A percentile compares a stretch with the other conserved stretches of the same genome.
Conservation (phyloP, 2,113 vertebrate species). For the Callaeas wilsoni region DNA sequence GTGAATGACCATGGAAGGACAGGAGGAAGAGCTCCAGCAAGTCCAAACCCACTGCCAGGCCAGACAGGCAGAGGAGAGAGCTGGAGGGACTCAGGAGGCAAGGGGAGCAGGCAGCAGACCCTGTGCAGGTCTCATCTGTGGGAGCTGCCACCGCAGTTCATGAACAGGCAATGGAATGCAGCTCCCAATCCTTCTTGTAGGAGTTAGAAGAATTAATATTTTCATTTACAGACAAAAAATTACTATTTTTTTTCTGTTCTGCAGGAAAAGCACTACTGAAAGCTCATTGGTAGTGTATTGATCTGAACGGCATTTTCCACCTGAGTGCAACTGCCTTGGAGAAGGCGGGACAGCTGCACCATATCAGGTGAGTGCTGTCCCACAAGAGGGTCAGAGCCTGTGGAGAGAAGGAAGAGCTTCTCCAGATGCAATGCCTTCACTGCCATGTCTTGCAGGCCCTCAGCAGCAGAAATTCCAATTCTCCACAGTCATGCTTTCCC, state of each 20-base stretch:
- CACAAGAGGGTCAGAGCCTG: neutral
- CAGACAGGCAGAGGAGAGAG: neutral
- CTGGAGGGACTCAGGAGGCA: neutral
- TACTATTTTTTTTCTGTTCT: neutral
- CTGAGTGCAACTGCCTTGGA: neutral
- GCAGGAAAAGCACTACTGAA: neutral
- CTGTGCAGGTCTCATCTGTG: neutral
- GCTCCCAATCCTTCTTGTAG: neutral
- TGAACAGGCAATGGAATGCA: neutral
- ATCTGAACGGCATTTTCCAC: neutral
- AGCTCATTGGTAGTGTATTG: neutral
- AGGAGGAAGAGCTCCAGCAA: neutral
- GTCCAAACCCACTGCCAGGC: neutral
- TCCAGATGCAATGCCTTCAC: neutral
- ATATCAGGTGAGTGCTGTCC: neutral
- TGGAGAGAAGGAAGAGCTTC: neutral
- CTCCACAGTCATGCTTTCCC: neutral
- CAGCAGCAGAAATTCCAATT: neutral
- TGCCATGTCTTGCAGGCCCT: neutral
- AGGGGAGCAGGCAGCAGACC: neutral
- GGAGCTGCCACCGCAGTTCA: neutral
- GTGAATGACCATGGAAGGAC: neutral
- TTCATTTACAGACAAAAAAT: neutral
- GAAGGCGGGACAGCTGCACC: neutral
- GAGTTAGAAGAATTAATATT: neutral